A percentile compares a stretch with the other conserved stretches of the same genome.
Evolutionary conservation across 2,113 vertebrate genomes (phyloP).

Genomic region (Albula glossodonta): DNA sequence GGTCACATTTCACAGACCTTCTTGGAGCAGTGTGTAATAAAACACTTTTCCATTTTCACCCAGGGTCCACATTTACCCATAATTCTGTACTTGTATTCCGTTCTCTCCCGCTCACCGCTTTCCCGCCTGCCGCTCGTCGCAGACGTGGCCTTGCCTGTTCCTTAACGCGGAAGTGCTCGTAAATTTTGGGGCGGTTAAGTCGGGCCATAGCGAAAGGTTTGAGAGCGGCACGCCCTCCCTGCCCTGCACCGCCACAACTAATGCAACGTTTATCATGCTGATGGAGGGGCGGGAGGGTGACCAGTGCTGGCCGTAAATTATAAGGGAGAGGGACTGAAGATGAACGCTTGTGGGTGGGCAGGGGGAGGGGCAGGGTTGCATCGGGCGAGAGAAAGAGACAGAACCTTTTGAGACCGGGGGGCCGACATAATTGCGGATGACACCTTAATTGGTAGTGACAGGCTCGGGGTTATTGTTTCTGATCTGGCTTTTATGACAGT

Average conservation of each 20-base stretch:
- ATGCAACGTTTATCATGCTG: background rate
- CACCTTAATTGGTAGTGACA: background rate
- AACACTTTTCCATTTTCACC: background rate
- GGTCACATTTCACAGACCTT: background rate
- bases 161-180: background rate
- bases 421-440: background rate
- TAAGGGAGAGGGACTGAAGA: background rate
- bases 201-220: background rate
- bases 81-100: background rate
- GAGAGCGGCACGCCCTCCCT: background rate
- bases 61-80: background rate
- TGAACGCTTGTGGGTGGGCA: background rate
- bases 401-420: background rate
- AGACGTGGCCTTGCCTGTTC: background rate
- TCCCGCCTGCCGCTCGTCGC: background rate
- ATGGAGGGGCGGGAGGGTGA: background rate
- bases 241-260: background rate
- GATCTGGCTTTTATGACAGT: background rate
- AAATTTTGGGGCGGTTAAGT: background rate
- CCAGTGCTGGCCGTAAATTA: background rate
- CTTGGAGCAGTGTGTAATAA: background rate
- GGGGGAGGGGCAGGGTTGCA: background rate
- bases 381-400: background rate
- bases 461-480: background rate
- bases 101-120: background rate